Conservation (phyloP, 2,113 vertebrate species). For the Melanerpes formicivorus region DNA sequence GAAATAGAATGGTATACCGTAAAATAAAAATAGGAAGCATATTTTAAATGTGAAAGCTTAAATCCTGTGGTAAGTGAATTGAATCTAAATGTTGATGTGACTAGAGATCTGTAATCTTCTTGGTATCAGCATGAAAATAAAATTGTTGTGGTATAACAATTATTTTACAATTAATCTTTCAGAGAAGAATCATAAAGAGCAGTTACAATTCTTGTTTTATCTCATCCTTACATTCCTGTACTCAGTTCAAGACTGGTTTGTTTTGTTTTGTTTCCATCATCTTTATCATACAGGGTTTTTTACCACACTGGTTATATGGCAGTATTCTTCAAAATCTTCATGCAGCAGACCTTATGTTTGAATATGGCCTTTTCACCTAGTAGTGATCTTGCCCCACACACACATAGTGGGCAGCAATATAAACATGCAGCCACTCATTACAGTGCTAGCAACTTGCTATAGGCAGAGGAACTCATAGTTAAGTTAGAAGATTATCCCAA, state of each 20-base stretch:
- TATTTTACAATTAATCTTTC: background rate
- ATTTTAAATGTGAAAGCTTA: background rate
- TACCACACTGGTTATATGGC: rapidly evolving
- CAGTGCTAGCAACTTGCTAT: background rate
- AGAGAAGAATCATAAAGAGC: background rate
- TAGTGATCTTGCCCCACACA: background rate
- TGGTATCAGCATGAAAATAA: background rate
- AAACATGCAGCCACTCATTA: rapidly evolving
- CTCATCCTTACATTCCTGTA: background rate
- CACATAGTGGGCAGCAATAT: background rate
- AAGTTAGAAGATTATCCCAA: background rate
- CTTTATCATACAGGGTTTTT: background rate
- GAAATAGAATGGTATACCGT: background rate
- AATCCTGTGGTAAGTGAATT: background rate
- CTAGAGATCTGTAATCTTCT: background rate
- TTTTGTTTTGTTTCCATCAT: background rate
- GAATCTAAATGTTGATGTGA: background rate
- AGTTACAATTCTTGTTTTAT: background rate
- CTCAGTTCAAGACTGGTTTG: background rate
- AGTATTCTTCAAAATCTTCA: background rate
- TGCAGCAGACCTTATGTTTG: background rate
- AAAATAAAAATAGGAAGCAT: background rate
- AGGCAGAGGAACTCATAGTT: background rate
- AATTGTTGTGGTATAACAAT: background rate
- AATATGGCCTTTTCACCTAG: background rate